Evolutionary conservation across 1,140 invertebrate species (phyloP), one percentile per base, ranked within the genome.

Genomic region (Calosoma granatense): DNA sequence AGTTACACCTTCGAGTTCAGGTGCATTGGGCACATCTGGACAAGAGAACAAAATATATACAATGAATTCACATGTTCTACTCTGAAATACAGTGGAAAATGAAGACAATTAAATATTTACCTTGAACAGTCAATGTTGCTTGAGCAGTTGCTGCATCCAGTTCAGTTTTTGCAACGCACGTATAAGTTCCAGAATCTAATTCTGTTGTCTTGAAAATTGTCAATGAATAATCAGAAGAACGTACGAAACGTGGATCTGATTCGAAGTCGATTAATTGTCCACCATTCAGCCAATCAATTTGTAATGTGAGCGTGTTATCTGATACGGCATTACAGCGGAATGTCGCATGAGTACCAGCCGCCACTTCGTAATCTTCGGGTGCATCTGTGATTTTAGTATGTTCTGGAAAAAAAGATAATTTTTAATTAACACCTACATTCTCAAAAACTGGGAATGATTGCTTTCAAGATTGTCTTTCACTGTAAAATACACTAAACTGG

Each of bases 171-270:
- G 95, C 96, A n/a, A 95, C 82, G 74, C 97, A 99, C 0, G 94
- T 97, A 67, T 98, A 98, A 51, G 82, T 83, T 12, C 94, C 95
- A 9, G 96, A 96, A 74, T 98, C 94, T 54, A 95, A 72, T 73
- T 96, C 94, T 20, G 85, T 89, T 12, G 94, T 95, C 73, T 96
- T 94, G 4, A 89, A 88, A 55, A 99, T 96, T 6, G 89, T 90
- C 53, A 99, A 74, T 0, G 95, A 97, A 69, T 92, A 91, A 75
- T 97, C 93, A 61, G 88, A 87, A 55, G 85, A 83, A 68, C 83
- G 80, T 0, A 88, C 79, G 69, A 91, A 92, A 39, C 90, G 81
- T 22, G 90, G 89, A 70, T 93, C 85, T 55, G 79, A 75, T 54
- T 93, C 90, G 65, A 93, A 91, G 72, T 97, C 90, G 52, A 98